phyloP scores from a whole-genome alignment of 2,888 invertebrate genomes.

The Campoplex nolae region DNA sequence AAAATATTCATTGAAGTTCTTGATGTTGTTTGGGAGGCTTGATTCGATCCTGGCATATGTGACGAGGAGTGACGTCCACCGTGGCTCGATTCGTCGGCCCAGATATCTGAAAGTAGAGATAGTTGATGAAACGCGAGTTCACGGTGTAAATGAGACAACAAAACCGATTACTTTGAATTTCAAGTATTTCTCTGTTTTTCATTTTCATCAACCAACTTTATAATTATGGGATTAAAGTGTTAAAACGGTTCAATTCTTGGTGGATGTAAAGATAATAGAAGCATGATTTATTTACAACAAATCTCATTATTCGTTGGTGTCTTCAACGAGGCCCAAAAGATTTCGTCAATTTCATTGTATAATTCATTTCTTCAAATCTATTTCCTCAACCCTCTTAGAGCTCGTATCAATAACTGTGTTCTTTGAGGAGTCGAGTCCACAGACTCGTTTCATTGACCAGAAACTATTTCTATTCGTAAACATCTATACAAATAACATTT shows the following conservation, averaged over 20 bases:
- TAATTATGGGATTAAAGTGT: not conserved
- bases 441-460: not conserved
- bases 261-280: not conserved
- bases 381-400: not conserved
- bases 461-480: not conserved
- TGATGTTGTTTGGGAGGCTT: slow-evolving; percentile 31
- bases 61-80: slow-evolving; percentile 33
- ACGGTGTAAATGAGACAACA: slow-evolving; percentile 7
- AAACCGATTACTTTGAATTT: not conserved
- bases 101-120: slow-evolving; percentile 77
- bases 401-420: not conserved
- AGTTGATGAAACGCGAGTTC: slow-evolving; percentile 64
- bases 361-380: not conserved
- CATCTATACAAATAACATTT: not conserved
- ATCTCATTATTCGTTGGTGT: not conserved
- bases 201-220: not conserved
- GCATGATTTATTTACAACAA: not conserved
- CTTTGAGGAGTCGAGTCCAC: not conserved
- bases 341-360: too few relatives aligned
- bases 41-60: slow-evolving; percentile 34
- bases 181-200: not conserved
- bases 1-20: slow-evolving; percentile 62
- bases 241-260: not conserved
- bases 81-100: slow-evolving; percentile 65
- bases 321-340: not conserved